A percentile compares a stretch with the other conserved stretches of the same genome.
These are phyloP conservation scores for Sitta carolinensis DNA, from an alignment of 2,797 vertebrate species.

Conservation along the genomic window DNA sequence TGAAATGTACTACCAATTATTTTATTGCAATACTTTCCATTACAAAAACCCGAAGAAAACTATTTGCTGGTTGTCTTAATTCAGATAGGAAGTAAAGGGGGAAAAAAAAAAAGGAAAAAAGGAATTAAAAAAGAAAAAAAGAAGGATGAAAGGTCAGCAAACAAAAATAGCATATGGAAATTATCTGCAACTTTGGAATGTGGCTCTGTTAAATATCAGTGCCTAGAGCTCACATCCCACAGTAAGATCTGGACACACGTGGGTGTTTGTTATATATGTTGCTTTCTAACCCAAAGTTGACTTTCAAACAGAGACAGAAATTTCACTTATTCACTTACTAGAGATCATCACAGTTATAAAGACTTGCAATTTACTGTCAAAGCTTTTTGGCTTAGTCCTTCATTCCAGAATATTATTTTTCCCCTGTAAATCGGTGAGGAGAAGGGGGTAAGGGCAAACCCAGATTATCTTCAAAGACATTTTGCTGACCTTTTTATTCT, in stretches of 20 bases:
- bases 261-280: background rate
- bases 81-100: background rate
- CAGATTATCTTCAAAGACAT: background rate
- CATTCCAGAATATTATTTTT: background rate
- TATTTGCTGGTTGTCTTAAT: background rate
- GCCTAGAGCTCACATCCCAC: background rate
- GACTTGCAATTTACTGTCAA: background rate
- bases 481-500: background rate
- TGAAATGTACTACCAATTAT: background rate
- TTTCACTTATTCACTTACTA: background rate
- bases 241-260: slow-evolving; percentile 6
- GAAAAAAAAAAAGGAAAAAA: background rate
- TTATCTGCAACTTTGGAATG: background rate
- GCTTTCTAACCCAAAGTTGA: background rate
- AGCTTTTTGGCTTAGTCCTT: background rate
- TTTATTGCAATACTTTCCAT: background rate
- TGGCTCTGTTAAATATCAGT: slow-evolving; percentile 23
- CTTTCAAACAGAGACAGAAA: background rate
- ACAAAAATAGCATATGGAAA: slow-evolving; percentile 22
- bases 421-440: background rate
- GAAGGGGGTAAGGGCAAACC: background rate
- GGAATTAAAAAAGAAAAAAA: background rate
- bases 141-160: background rate
- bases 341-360: background rate
- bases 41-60: background rate